Percentiles rank a stretch among this genome's conserved stretches.
Conservation (phyloP, 2,797 vertebrate species). For the Harpagifer antarcticus region DNA sequence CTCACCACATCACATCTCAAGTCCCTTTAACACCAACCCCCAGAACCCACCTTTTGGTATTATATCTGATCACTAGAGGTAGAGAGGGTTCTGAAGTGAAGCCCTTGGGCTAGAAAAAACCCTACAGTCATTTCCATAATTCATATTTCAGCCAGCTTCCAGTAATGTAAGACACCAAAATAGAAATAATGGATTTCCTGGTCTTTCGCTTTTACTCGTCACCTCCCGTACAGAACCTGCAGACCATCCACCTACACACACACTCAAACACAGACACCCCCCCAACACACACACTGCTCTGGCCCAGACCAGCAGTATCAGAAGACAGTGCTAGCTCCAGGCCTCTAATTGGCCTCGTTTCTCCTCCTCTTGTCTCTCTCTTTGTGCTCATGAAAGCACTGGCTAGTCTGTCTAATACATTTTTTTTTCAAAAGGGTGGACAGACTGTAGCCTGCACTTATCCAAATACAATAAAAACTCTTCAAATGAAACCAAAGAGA, state of each 20-base stretch:
- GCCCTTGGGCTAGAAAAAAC: slow-evolving; percentile 51
- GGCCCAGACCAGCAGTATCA: slow-evolving; percentile 60
- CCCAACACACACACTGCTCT: slow-evolving; percentile 25
- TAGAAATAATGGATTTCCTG: slow-evolving; percentile 75
- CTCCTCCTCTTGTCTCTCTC: slow-evolving; percentile 69
- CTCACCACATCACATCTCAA: not conserved
- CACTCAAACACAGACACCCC: not conserved
- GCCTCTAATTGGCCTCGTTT: slow-evolving; percentile 81
- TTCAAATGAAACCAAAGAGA: slow-evolving; percentile 55
- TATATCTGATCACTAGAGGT: slow-evolving; percentile 55
- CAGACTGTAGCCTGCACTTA: slow-evolving; percentile 61
- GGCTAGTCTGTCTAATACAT: slow-evolving; percentile 63
- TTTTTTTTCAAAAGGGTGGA: slow-evolving; percentile 64
- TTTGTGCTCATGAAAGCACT: slow-evolving; percentile 69
- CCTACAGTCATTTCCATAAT: slow-evolving; percentile 74
- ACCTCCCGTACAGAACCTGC: slow-evolving; percentile 59
- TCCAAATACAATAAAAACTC: slow-evolving; percentile 62
- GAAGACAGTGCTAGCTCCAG: slow-evolving; percentile 68
- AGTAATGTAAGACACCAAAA: slow-evolving; percentile 71
- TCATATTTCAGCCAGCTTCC: slow-evolving; percentile 65
- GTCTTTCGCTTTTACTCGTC: slow-evolving; percentile 48
- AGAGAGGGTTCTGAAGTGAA: slow-evolving; percentile 40
- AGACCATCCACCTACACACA: slow-evolving; percentile 50
- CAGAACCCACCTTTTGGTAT: slow-evolving; percentile 31
- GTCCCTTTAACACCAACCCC: slow-evolving; percentile 12